Evolutionary conservation across 2,888 invertebrate species (phyloP).

Genomic region (Nasonovia ribisnigri): DNA sequence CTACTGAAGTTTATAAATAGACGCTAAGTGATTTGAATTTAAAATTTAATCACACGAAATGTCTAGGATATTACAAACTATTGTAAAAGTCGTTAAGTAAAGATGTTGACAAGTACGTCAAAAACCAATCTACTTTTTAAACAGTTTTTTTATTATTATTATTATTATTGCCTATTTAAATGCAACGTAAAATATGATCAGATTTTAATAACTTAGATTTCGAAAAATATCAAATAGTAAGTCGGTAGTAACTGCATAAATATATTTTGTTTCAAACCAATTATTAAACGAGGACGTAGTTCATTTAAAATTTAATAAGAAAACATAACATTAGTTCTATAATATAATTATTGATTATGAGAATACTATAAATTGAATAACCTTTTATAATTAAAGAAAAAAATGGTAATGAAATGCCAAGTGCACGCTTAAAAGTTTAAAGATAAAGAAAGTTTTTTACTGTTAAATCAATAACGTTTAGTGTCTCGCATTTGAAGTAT

Average conservation of each 20-base stretch:
- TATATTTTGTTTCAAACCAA: not conserved
- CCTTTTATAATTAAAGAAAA: slow-evolving; percentile 23
- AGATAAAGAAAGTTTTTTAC: slow-evolving; percentile 49
- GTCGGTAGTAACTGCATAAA: not conserved
- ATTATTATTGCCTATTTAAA: not conserved
- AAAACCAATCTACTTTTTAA: not conserved
- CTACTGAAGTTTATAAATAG: not conserved
- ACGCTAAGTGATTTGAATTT: slow-evolving; percentile 45
- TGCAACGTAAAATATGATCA: not conserved
- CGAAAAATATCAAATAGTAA: not conserved
- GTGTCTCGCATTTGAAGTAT: slow-evolving; percentile 18
- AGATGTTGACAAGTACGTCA: slow-evolving; percentile 9
- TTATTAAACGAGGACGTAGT: not conserved
- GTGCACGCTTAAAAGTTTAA: slow-evolving; percentile 38
- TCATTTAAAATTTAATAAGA: not conserved
- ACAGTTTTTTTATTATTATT: not conserved
- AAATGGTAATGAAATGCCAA: slow-evolving; percentile 42
- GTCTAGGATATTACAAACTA: slow-evolving; percentile 29
- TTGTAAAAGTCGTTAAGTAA: slow-evolving; percentile 19
- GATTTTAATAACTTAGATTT: not conserved
- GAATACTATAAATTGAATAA: slow-evolving; percentile 43
- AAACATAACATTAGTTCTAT: not conserved
- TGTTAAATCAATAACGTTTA: slow-evolving; percentile 59
- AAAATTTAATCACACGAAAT: slow-evolving; percentile 24
- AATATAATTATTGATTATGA: slow-evolving; percentile 10